Percentiles rank a stretch among this genome's conserved stretches.
Conservation (phyloP, 1,140 invertebrate genomes). For the Pseudomyrmex flavicornis region DNA sequence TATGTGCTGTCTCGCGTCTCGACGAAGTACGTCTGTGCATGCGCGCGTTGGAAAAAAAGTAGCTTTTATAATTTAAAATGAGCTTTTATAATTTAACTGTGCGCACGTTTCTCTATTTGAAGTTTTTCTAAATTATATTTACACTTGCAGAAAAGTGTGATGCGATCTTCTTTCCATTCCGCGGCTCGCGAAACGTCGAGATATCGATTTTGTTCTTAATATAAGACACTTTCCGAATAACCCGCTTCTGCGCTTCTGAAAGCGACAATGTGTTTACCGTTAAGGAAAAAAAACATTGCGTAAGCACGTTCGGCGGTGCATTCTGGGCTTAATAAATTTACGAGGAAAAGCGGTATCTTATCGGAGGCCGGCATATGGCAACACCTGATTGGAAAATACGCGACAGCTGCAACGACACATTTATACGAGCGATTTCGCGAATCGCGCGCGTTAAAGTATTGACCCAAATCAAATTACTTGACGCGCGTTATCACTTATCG, state of each 20-base stretch:
- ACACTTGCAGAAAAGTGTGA: neutral
- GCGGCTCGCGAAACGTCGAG: conserved; percentile 8
- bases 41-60: conserved; percentile 12
- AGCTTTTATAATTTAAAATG: conserved; percentile 2
- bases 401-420: conserved; percentile 29
- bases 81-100: neutral
- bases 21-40: conserved; percentile 19
- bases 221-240: conserved; percentile 26
- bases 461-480: conserved; percentile 64
- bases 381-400: conserved; percentile 54
- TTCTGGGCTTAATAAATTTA: conserved; percentile 51
- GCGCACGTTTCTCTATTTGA: neutral
- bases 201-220: conserved; percentile 49
- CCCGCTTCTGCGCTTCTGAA: conserved; percentile 18
- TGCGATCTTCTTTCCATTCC: conserved; percentile 17
- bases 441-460: conserved; percentile 54
- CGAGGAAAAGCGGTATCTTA: conserved; percentile 45
- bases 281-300: conserved; percentile 17
- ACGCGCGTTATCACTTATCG: conserved; percentile 64
- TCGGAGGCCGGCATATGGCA: conserved; percentile 38
- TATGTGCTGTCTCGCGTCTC: neutral
- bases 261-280: neutral
- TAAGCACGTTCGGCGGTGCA: conserved; percentile 9
- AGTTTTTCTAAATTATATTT: neutral
- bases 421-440: conserved; percentile 19